Percentiles rank a stretch among this genome's conserved stretches.
These are phyloP conservation scores for Pseudococcus jackbeardsleyi DNA, from an alignment of 2,888 invertebrate genomes.

Conservation along the genomic window DNA sequence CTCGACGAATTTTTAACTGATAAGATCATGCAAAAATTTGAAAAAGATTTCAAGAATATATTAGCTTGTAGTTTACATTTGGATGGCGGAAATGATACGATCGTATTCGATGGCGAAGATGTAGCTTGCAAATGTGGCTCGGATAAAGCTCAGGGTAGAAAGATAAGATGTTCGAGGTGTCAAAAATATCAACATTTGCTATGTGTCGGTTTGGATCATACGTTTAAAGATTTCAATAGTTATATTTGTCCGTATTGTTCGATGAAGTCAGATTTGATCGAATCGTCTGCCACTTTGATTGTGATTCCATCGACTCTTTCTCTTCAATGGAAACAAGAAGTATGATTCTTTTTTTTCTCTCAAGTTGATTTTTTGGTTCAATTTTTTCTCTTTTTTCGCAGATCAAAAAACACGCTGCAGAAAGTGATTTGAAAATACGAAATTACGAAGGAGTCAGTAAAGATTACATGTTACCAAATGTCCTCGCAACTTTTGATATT, in stretches of 20 bases:
- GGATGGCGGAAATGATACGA: not conserved
- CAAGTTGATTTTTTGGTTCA: not conserved
- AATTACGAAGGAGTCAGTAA: constrained; percentile 74
- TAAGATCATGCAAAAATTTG: constrained; percentile 49
- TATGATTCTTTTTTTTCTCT: constrained; percentile 45
- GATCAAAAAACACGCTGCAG: constrained; percentile 74
- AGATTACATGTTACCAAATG: constrained; percentile 76
- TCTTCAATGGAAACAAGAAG: constrained; percentile 81
- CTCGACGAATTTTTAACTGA: constrained; percentile 39
- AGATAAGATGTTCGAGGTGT: constrained; percentile 73
- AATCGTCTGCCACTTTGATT: constrained; percentile 79
- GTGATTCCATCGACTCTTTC: constrained; percentile 79
- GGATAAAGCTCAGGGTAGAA: constrained; percentile 49
- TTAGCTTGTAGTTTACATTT: constrained; percentile 28
- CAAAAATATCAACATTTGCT: constrained; percentile 75
- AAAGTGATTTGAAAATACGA: constrained; percentile 72
- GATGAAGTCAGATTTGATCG: constrained; percentile 71
- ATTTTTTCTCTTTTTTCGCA: constrained; percentile 63
- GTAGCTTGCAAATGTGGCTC: constrained; percentile 58
- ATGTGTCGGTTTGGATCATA: constrained; percentile 74
- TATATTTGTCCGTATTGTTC: constrained; percentile 81
- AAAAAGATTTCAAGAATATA: constrained; percentile 46
- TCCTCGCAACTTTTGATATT: constrained; percentile 78
- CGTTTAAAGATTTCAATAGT: constrained; percentile 68
- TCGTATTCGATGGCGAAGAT: constrained; percentile 41